Evolutionary conservation across 2,888 invertebrate genomes (phyloP), one percentile per base, ranked within the genome.

Genomic region (Trissolcus brochymenae): DNA sequence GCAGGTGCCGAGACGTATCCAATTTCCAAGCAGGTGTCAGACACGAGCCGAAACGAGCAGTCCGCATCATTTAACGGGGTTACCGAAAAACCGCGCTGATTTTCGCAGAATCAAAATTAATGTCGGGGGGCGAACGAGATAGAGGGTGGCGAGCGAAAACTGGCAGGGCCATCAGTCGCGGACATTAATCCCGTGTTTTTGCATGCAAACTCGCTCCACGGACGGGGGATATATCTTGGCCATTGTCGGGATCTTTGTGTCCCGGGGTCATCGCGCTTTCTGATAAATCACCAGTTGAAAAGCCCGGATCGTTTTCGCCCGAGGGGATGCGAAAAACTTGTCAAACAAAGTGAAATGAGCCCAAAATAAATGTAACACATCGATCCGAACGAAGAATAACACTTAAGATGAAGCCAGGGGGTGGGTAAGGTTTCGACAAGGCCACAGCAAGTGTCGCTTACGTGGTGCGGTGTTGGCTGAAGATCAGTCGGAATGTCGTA

Each of bases 21-120:
- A 41, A 74, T 74, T 74, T 67, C 74, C 57, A 67, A 74, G 67
- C 57, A 67, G 67, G 74, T 74, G 74, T 74, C 74, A 74, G 57
- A 62, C 66, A 73, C 66, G 49, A 14, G n/a, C 65, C 55, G 40
- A 72, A 72, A 53, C 60, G 65, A 73, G 49, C 61, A 61, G 25
- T 73, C 73, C 66, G 61, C 61, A 51, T 56, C 66, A 61, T 66
- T 73, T 61, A 73, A 46, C 46, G 46, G 16, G 16, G 7, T 46
- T 16, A 14, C 35, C 11, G 35, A 46, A 46, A n/a, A 16, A 46
- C 16, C 46, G 46, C 46, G 46, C n/a, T 1, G 35, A 35, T 35
- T 35, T n/a, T 35, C 35, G 9, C 7, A 9, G 9, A 25, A 25
- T 25, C 3, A n/a, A 35, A 35, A 35, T 35, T 35, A 35, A 35